Percentiles rank a stretch among this genome's conserved stretches.
phyloP scores from a whole-genome alignment of 2,113 vertebrate genomes.

The Rhodinocichla rosea region DNA sequence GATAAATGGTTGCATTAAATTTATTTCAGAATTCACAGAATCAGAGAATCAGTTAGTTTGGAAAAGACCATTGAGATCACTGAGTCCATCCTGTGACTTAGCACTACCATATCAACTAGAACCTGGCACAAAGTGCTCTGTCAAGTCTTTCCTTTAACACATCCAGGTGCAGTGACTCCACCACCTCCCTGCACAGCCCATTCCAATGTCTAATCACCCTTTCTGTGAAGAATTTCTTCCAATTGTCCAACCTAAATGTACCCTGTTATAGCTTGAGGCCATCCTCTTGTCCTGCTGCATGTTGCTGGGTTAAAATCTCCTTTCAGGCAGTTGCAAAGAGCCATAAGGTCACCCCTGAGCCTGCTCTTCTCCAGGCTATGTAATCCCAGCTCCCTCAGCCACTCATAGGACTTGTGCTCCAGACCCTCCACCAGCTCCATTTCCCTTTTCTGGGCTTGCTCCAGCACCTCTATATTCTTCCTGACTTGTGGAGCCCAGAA shows the following conservation, averaged over 20 bases:
- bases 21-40: not conserved
- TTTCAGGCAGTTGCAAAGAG: not conserved
- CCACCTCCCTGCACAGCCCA: not conserved
- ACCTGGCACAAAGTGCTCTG: not conserved
- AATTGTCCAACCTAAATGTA: not conserved
- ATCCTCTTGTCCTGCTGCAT: not conserved
- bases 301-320: not conserved
- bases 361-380: not conserved
- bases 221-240: not conserved
- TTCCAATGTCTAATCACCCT: not conserved
- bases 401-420: not conserved
- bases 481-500: not conserved
- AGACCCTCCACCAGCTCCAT: not conserved
- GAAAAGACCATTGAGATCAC: not conserved
- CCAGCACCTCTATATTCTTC: not conserved
- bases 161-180: accelerated
- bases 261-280: not conserved
- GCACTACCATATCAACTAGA: not conserved
- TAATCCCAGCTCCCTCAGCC: not conserved
- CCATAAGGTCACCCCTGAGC: not conserved
- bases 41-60: not conserved
- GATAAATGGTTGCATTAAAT: not conserved
- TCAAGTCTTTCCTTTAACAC: not conserved
- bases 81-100: not conserved
- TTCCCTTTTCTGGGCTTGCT: not conserved